These are phyloP conservation scores for Oligia latruncula DNA, from an alignment of 2,888 invertebrate species.

Conservation along the genomic window DNA sequence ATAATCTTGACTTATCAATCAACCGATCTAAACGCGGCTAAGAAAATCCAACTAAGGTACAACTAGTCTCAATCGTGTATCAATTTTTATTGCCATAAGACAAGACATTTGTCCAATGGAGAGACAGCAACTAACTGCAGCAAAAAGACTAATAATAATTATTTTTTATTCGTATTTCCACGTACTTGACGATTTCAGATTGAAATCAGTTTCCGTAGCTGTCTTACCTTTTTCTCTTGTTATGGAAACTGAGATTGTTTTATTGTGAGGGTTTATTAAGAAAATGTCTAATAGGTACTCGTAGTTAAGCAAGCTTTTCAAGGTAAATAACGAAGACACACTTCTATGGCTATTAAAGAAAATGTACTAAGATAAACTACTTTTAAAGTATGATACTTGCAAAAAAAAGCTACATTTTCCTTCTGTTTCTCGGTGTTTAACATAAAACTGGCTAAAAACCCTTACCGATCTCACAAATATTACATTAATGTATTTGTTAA, in stretches of 20 bases:
- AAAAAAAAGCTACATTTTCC: not conserved
- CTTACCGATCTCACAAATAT: not conserved
- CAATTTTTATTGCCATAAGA: constrained; percentile 50
- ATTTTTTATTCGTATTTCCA: constrained; percentile 30
- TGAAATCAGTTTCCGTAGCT: constrained; percentile 29
- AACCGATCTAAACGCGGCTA: constrained; percentile 42
- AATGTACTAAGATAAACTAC: too few species aligned
- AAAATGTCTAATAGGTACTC: not conserved
- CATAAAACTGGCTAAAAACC: not conserved
- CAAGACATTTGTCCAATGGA: constrained; percentile 50
- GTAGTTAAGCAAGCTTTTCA: not conserved
- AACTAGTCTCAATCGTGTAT: constrained; percentile 32
- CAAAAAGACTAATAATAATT: too few species aligned
- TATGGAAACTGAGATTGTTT: constrained; percentile 16
- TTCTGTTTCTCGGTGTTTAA: not conserved
- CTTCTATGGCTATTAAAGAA: not conserved
- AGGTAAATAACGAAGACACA: not conserved
- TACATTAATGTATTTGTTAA: not conserved
- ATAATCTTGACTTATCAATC: constrained; percentile 34
- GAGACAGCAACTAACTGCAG: constrained; percentile 45
- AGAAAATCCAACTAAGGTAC: constrained; percentile 39
- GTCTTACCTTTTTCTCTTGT: constrained; percentile 1
- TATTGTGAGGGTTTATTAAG: not conserved
- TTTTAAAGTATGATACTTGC: too few species aligned
- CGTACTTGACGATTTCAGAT: constrained; percentile 15